Conservation (phyloP, 2,113 vertebrate genomes). For the Cairina moschata region DNA sequence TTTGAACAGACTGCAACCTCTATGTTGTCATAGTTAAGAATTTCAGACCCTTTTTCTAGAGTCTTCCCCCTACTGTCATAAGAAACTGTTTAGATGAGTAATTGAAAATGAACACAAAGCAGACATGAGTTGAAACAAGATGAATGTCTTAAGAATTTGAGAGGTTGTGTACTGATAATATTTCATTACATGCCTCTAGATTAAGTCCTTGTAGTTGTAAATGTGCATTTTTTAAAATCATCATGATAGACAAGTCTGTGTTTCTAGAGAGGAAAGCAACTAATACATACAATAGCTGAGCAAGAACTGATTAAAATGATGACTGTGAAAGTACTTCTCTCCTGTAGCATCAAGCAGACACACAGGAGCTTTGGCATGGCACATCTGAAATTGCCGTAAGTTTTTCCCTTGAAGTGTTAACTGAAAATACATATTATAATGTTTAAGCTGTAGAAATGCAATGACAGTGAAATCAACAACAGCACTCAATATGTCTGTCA, state of each 20-base stretch:
- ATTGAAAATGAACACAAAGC: not conserved
- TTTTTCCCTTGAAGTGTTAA: not conserved
- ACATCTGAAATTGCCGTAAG: not conserved
- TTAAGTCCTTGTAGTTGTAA: not conserved
- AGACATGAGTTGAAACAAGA: not conserved
- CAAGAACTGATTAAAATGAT: not conserved
- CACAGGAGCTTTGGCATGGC: not conserved
- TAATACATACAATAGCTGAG: not conserved
- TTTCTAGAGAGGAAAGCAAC: not conserved
- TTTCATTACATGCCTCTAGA: not conserved
- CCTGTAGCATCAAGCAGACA: not conserved
- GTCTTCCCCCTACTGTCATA: not conserved
- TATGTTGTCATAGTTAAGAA: not conserved
- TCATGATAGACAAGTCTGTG: not conserved
- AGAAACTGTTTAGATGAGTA: not conserved
- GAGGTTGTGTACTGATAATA: not conserved
- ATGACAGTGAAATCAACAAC: not conserved
- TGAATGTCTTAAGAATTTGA: not conserved
- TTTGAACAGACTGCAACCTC: not conserved
- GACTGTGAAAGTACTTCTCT: not conserved
- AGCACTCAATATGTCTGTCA: not conserved
- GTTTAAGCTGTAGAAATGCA: not conserved
- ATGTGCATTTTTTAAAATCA: not conserved
- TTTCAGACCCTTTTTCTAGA: not conserved
- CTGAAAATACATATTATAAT: not conserved